A percentile compares a stretch with the other conserved stretches of the same genome.
Conservation (phyloP, 92 coral and sea anemone genomes). For the Heliopora coerulea region DNA sequence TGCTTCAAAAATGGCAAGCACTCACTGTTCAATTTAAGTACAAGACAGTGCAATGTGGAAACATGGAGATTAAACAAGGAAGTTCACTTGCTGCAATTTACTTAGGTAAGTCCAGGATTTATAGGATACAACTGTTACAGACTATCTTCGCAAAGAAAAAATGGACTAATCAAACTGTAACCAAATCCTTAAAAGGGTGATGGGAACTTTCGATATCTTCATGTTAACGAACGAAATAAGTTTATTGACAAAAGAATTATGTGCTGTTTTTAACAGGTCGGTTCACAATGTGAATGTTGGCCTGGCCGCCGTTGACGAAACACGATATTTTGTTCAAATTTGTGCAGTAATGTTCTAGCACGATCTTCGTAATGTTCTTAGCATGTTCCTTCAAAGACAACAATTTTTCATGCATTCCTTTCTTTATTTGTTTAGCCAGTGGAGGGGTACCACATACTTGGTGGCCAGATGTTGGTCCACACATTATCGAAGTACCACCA, state of each 20-base stretch:
- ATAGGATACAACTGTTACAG: neutral
- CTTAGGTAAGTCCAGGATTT: neutral
- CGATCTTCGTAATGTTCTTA: too few species aligned
- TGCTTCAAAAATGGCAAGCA: conserved; percentile 11
- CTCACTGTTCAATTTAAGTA: conserved; percentile 4
- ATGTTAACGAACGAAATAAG: too few species aligned
- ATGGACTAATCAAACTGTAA: too few species aligned
- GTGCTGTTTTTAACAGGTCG: too few species aligned
- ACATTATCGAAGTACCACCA: conserved; percentile 18
- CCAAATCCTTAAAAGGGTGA: too few species aligned
- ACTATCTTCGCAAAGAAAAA: too few species aligned
- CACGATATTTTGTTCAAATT: too few species aligned
- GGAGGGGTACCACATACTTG: neutral
- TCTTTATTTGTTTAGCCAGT: conserved; percentile 2
- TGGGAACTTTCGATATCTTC: too few species aligned
- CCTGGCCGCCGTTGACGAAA: too few species aligned
- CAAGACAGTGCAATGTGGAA: neutral
- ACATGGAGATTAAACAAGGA: conserved; percentile 7
- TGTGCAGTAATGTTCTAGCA: too few species aligned
- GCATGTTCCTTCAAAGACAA: neutral
- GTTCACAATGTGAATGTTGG: too few species aligned
- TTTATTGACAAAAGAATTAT: too few species aligned
- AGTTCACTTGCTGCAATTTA: conserved; percentile 6
- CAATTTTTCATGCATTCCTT: neutral
- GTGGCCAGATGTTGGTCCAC: conserved; percentile 28